These are phyloP conservation scores for Cyrtodaria siliqua DNA, from an alignment of 2,888 invertebrate species.

Conservation along the genomic window DNA sequence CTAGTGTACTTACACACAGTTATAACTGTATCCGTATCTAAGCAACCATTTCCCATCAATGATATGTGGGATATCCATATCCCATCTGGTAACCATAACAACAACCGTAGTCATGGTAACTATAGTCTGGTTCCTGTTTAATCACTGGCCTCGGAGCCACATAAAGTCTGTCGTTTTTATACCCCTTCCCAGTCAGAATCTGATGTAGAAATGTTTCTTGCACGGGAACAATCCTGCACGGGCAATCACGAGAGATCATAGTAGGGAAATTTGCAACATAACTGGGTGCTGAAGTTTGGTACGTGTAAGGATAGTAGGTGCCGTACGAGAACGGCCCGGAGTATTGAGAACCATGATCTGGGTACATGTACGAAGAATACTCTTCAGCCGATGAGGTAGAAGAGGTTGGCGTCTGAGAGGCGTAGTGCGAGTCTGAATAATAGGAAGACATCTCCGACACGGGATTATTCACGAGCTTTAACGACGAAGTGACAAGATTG, in stretches of 20 bases:
- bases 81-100: constrained; percentile 61
- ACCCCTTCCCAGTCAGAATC: constrained; percentile 79
- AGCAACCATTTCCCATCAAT: constrained; percentile 11
- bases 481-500: constrained; percentile 60
- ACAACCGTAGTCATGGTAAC: constrained; percentile 63
- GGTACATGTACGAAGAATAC: constrained; percentile 22
- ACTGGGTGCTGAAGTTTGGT: not conserved
- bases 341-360: constrained; percentile 19
- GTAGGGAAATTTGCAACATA: constrained; percentile 1
- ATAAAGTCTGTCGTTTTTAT: constrained; percentile 73
- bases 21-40: too few species aligned
- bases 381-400: constrained; percentile 25
- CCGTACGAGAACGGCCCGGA: constrained; percentile 54
- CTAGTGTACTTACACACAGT: too few species aligned
- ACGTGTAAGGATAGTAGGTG: constrained; percentile 49
- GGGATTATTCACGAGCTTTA: constrained; percentile 65
- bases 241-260: constrained; percentile 54
- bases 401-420: constrained; percentile 12
- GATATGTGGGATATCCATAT: constrained; percentile 38
- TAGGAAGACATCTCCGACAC: constrained; percentile 47
- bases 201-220: constrained; percentile 79
- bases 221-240: constrained; percentile 63
- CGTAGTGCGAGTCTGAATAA: constrained; percentile 33
- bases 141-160: constrained; percentile 61
- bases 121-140: constrained; percentile 65